phyloP scores from a whole-genome alignment of 2,888 invertebrate genomes.

The Mythimna albipuncta region DNA sequence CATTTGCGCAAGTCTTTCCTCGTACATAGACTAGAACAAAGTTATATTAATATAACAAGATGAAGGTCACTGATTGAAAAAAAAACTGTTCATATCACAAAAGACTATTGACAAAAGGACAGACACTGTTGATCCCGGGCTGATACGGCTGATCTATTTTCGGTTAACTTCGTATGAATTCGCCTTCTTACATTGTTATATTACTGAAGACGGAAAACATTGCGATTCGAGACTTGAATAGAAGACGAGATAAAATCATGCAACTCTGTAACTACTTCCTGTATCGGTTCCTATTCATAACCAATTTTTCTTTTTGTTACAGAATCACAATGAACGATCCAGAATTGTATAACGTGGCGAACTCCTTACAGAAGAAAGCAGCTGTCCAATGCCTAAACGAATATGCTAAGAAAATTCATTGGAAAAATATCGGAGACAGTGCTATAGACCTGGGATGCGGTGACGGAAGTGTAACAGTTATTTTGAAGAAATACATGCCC shows the following conservation, averaged over 20 bases:
- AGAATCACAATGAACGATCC: conserved; percentile 88
- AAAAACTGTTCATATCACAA: conserved; percentile 70
- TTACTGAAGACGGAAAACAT: conserved; percentile 71
- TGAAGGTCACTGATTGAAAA: conserved; percentile 81
- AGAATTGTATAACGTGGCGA: conserved; percentile 91
- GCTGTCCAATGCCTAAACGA: conserved; percentile 91
- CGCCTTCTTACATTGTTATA: conserved; percentile 71
- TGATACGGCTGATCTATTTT: conserved; percentile 81
- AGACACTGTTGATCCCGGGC: conserved; percentile 73
- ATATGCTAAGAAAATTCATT: conserved; percentile 90
- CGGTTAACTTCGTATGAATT: conserved; percentile 73
- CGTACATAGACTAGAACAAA: conserved; percentile 55
- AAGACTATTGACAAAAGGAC: conserved; percentile 74
- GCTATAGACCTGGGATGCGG: conserved; percentile 92
- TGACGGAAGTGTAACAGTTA: conserved; percentile 91
- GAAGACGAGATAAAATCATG: conserved; percentile 37
- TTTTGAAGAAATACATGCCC: conserved; percentile 91
- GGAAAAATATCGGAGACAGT: conserved; percentile 83
- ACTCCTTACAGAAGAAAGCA: conserved; percentile 91
- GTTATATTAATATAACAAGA: conserved; percentile 74
- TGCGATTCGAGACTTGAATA: conserved; percentile 33
- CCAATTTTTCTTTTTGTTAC: conserved; percentile 2
- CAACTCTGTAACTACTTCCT: conserved; percentile 39
- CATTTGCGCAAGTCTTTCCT: conserved; percentile 64
- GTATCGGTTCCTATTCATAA: conserved; percentile 12